These are phyloP conservation scores for Tridacna crocea DNA, from an alignment of 2,888 invertebrate genomes.

Conservation along the genomic window DNA sequence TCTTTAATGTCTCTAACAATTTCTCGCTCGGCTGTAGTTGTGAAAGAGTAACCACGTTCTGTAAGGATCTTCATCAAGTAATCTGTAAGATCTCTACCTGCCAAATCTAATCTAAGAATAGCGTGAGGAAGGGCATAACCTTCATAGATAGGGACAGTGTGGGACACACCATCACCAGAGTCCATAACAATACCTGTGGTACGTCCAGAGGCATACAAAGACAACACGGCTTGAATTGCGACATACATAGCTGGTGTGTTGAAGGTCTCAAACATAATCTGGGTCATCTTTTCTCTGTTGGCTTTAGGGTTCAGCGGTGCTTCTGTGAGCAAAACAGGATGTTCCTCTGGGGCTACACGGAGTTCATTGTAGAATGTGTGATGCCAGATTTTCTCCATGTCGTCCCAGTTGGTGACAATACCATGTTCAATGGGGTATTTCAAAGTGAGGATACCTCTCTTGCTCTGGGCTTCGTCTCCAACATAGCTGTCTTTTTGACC, in stretches of 20 bases:
- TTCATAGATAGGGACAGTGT: slow-evolving; percentile 91
- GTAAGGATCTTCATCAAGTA: slow-evolving; percentile 85
- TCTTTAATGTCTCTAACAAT: slow-evolving; percentile 98
- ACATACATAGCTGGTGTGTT: slow-evolving; percentile 94
- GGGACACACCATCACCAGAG: slow-evolving; percentile 96
- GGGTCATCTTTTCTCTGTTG: slow-evolving; percentile 97
- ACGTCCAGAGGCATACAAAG: slow-evolving; percentile 96
- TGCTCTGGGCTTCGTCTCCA: slow-evolving; percentile 80
- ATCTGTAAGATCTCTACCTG: slow-evolving; percentile 80
- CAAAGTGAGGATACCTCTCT: slow-evolving; percentile 80
- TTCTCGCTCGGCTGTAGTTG: slow-evolving; percentile 88
- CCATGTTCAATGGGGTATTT: slow-evolving; percentile 81
- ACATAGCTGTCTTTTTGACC: slow-evolving; percentile 80
- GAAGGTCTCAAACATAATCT: slow-evolving; percentile 86
- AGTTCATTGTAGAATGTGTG: slow-evolving; percentile 86
- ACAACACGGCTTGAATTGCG: slow-evolving; percentile 96
- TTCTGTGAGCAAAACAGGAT: slow-evolving; percentile 95
- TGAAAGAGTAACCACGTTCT: slow-evolving; percentile 84
- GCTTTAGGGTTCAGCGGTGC: slow-evolving; percentile 94
- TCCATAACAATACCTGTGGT: slow-evolving; percentile 97
- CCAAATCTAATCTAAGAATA: slow-evolving; percentile 67
- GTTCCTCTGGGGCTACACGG: slow-evolving; percentile 97
- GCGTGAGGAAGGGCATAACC: slow-evolving; percentile 86
- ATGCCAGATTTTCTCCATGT: slow-evolving; percentile 83
- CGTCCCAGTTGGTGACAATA: slow-evolving; percentile 82